Evolutionary conservation across 2,797 vertebrate species (phyloP), one percentile per base, ranked within the genome.

Genomic region (Sparidentex hasta): DNA sequence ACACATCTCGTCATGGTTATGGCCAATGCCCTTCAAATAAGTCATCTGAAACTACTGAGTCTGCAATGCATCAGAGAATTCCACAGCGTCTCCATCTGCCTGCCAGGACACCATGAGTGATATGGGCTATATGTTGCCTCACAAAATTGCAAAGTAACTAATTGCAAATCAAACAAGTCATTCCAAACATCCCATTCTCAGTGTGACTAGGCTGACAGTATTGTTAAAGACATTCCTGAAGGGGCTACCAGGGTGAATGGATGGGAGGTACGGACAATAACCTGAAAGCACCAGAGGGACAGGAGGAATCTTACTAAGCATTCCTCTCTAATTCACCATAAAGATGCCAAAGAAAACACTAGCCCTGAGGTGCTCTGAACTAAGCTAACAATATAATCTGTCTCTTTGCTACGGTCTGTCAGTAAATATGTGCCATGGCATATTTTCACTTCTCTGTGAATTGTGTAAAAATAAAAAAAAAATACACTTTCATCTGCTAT

Each of bases 321-420:
- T 95, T 96, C 95, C 94, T 91, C 80, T 88, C 91, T 94, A 95
- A 95, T 94, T 92, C 92, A 91, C 91, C 86, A 78, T 93, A 92
- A 94, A 93, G 87, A 91, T 88, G 88, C 88, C 87, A 91, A 92
- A 93, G 90, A 91, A 91, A 93, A 92, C 92, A 91, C 78, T 55
- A 71, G 85, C 82, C 88, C 83, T 27, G 81, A 89, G 92, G 87
- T 91, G 85, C 89, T 80, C 59, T 70, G 81, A 75, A 69, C 88
- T 88, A 93, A 92, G 77, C 69, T 81, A 90, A 92, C 89, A 90
- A 82, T 85, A 90, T 86, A 89, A 93, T 90, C 87, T 81, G 87
- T 87, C 82, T 78, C 78, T 86, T 82, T 81, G 71, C 78, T 81
- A 72, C 11, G 55, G 82, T 76, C 84, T 62, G 56, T 65, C 54